Base-by-base conservation (phyloP, 2,888 invertebrate genomes). In the Chaetogeoica ovagalla region DNA sequence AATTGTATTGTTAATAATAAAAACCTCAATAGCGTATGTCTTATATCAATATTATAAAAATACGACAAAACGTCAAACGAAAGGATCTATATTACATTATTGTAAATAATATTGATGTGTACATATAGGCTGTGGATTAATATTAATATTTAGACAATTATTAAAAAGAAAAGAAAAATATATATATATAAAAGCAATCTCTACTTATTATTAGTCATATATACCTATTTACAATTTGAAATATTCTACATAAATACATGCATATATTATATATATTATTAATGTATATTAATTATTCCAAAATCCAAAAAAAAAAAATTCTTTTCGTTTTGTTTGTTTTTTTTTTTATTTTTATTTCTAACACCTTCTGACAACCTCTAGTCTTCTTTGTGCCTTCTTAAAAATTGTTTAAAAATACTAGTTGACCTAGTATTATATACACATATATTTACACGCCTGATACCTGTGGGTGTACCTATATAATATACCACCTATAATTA, bases 71-170 rank as follows among this genome's bases (percentile, higher is more conserved):
- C 69, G 6, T 69, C 62, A 60, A 62, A 77, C 21, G 2, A 62
- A 48, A 62, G 30, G 52, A 77, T 77, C 69, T 70, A 62, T 69
- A 77, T 69, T 70, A 62, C 68, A 70, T 62, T 59, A 69, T 70
- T 77, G 77, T 77, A 69, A 70, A 70, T 70, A 69, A 62, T 77
- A 77, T 77, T 52, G 69, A 37, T 69, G 66, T 77, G 77, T 77
- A 77, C 62, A 70, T 77, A 77, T 77, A 70, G 77, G 69, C 77
- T 77, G 77, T 77, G 77, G 77, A 77, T 70, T 62, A 69, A 68
- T 60, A 77, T 70, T 77, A 70, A 69, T 69, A 43, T 48, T 77
- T 77, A 77, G 77, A 77, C 60, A 77, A 77, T 77, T 77, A 70
- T 77, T 37, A 57, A 73, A 73, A 43, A 43, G 43, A 43, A 43